Conservation (phyloP, 92 coral and sea anemone species). For the Micromussa lordhowensis region DNA sequence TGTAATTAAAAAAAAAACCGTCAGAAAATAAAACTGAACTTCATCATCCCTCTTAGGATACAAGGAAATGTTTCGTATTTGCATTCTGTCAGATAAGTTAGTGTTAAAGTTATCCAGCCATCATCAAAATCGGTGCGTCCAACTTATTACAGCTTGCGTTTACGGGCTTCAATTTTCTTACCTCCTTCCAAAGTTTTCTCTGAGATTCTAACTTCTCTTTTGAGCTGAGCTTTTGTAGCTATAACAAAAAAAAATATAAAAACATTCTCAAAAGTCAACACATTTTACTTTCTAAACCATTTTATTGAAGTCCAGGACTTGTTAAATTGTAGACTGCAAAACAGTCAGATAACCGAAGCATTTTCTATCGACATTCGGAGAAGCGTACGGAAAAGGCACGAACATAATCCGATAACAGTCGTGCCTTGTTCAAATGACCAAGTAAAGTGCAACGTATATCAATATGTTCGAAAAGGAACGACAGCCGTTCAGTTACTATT, state of each 20-base stretch:
- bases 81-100: too few species aligned
- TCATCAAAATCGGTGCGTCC: too few species aligned
- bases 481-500: too few species aligned
- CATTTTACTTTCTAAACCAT: background rate
- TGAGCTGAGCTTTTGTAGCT: conserved; percentile 76
- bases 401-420: background rate
- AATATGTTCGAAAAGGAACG: too few species aligned
- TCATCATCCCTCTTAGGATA: too few species aligned
- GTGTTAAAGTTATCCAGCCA: too few species aligned
- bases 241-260: background rate
- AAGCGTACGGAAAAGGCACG: background rate
- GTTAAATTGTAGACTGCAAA: too few species aligned
- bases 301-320: background rate
- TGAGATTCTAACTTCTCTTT: conserved; percentile 77
- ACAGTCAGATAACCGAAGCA: background rate
- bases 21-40: too few species aligned
- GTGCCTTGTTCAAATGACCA: background rate
- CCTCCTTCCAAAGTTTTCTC: conserved; percentile 83
- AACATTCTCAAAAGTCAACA: background rate
- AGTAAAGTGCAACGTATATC: background rate
- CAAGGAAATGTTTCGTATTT: too few species aligned
- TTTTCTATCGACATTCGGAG: background rate
- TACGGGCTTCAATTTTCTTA: conserved; percentile 10
- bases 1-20: too few species aligned
- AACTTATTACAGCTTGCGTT: background rate